Evolutionary conservation across 2,797 vertebrate species (phyloP).

Genomic region (Coregonus sp.): DNA sequence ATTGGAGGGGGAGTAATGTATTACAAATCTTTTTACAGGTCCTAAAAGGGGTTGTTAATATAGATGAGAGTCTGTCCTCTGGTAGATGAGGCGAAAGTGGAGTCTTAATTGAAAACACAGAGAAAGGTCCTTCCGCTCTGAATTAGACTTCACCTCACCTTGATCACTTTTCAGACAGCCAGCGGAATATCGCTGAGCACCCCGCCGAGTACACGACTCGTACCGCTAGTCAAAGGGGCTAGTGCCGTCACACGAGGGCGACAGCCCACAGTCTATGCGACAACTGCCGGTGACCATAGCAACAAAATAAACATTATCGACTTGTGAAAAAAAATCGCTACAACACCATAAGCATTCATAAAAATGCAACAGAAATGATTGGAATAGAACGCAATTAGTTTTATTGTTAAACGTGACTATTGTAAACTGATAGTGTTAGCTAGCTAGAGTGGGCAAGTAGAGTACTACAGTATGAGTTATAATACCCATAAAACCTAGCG

Average conservation of each 20-base stretch:
- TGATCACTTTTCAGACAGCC: conserved; percentile 5
- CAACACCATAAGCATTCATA: no score
- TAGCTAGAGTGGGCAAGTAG: no score
- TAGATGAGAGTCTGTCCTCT: conserved; percentile 19
- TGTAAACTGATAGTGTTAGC: no score
- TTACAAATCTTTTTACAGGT: conserved; percentile 40
- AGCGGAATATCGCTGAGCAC: conserved; percentile 7
- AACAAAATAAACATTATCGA: no score
- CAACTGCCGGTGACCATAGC: no score
- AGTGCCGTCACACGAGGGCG: background rate
- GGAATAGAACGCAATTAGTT: no score
- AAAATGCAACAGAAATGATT: no score
- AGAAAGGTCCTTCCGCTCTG: conserved; percentile 7
- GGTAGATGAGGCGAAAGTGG: conserved; percentile 25
- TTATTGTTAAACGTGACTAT: no score
- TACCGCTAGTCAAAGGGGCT: background rate
- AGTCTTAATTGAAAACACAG: conserved; percentile 33
- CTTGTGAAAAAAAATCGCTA: no score
- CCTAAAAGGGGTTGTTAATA: conserved; percentile 26
- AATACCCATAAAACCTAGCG: no score
- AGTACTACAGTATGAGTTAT: no score
- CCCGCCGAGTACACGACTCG: background rate
- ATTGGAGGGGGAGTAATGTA: conserved; percentile 14
- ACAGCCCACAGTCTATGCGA: no score
- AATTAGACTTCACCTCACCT: background rate